Conservation (phyloP, 1,140 invertebrate genomes). For the Batillaria attramentaria region DNA sequence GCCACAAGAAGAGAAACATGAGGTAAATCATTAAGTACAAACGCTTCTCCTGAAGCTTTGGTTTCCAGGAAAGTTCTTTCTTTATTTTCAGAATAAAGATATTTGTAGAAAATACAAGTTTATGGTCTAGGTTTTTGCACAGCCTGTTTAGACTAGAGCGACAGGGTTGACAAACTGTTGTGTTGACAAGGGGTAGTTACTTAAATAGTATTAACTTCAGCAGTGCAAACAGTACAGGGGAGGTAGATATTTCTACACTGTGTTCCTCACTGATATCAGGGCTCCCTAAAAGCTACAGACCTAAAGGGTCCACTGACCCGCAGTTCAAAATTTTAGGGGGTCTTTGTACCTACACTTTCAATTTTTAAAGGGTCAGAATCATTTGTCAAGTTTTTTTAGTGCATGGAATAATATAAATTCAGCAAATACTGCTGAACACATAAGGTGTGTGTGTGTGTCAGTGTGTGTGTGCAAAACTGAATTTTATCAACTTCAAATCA, state of each 20-base stretch:
- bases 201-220: too few species aligned
- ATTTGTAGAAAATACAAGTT: neutral
- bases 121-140: neutral
- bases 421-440: neutral
- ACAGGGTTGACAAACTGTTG: neutral
- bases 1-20: slow-evolving; percentile 99
- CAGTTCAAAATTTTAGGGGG: too few species aligned
- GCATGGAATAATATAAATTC: too few species aligned
- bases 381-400: neutral
- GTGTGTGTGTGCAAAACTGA: neutral
- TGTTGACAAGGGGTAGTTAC: too few species aligned
- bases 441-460: neutral
- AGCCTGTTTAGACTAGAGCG: neutral
- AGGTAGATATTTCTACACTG: neutral
- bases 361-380: neutral
- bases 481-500: too few species aligned
- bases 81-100: neutral
- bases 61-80: neutral
- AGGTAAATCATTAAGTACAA: slow-evolving; percentile 81
- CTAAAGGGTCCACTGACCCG: neutral
- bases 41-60: neutral
- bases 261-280: neutral
- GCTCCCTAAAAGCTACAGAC: neutral
- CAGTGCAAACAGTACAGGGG: neutral
- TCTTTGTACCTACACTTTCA: neutral